Evolutionary conservation across 2,888 invertebrate genomes (phyloP).

Genomic region (Pseudococcus longispinus): DNA sequence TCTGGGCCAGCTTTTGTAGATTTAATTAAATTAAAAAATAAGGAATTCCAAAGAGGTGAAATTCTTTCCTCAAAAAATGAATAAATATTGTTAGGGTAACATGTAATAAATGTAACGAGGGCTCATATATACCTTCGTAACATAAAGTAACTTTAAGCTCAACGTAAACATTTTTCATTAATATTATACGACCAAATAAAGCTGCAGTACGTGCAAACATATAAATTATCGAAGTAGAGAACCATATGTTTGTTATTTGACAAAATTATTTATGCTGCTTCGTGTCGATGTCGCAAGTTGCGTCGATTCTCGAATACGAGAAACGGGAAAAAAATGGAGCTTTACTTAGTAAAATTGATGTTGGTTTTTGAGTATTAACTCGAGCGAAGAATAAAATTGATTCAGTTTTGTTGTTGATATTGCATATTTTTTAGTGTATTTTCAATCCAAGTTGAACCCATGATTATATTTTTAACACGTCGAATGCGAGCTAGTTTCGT

Average conservation of each 20-base stretch:
- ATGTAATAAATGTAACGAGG: neutral
- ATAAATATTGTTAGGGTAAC: too few relatives aligned
- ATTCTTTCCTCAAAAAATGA: too few relatives aligned
- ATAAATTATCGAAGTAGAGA: neutral
- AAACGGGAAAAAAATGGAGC: neutral
- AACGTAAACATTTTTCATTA: neutral
- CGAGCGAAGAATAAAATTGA: neutral
- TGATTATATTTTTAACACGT: too few relatives aligned
- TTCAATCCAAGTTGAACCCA: neutral
- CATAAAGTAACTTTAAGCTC: neutral
- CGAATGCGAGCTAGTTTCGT: too few relatives aligned
- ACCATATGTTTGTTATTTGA: neutral
- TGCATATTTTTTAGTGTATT: neutral
- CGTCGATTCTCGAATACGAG: neutral
- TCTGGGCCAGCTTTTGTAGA: too few relatives aligned
- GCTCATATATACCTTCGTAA: too few relatives aligned
- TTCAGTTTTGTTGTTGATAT: neutral
- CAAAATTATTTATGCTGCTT: neutral
- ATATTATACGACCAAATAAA: neutral
- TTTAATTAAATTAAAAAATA: too few relatives aligned
- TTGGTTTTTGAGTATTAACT: neutral
- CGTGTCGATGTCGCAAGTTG: neutral
- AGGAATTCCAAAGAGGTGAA: too few relatives aligned
- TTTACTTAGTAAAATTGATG: neutral
- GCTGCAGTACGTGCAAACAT: neutral